A percentile compares a stretch with the other conserved stretches of the same genome.
Evolutionary conservation across 2,888 invertebrate genomes (phyloP).

Genomic region (Cactoblastis cactorum): DNA sequence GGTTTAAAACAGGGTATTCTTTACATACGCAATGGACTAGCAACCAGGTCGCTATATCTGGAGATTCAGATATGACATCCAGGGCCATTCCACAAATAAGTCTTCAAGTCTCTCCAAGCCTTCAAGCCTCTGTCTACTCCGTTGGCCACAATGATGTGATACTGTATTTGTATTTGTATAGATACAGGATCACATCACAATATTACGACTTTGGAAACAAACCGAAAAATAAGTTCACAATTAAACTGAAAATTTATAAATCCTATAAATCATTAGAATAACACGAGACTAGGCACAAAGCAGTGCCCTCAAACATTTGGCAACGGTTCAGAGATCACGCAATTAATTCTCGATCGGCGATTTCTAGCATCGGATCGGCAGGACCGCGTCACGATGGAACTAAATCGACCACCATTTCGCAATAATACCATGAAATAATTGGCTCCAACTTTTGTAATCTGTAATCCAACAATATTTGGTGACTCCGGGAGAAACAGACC

Average conservation of each 20-base stretch:
- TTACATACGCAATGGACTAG: too few species aligned
- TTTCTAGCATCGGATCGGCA: conserved; percentile 54
- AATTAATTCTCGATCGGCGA: conserved; percentile 64
- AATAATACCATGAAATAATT: conserved; percentile 61
- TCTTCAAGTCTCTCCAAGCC: too few species aligned
- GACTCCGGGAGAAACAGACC: conserved; percentile 47
- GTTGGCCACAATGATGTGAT: too few species aligned
- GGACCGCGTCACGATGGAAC: conserved; percentile 64
- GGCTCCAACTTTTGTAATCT: conserved; percentile 43
- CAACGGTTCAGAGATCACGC: conserved; percentile 67
- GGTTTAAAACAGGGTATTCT: too few species aligned
- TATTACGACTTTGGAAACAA: too few species aligned
- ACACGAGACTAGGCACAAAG: conserved; percentile 26
- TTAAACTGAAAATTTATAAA: not conserved
- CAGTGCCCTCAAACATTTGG: conserved; percentile 50
- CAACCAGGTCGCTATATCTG: too few species aligned
- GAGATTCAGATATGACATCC: too few species aligned
- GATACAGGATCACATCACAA: too few species aligned
- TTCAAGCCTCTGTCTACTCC: too few species aligned
- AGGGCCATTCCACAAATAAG: too few species aligned
- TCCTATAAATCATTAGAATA: conserved; percentile 31
- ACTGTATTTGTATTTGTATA: too few species aligned
- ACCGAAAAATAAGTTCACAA: not conserved
- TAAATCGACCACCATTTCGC: conserved; percentile 54
- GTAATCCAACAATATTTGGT: conserved; percentile 54